Evolutionary conservation across 2,797 vertebrate genomes (phyloP), one percentile per base, ranked within the genome.

Genomic region (Calcarius lapponicus): DNA sequence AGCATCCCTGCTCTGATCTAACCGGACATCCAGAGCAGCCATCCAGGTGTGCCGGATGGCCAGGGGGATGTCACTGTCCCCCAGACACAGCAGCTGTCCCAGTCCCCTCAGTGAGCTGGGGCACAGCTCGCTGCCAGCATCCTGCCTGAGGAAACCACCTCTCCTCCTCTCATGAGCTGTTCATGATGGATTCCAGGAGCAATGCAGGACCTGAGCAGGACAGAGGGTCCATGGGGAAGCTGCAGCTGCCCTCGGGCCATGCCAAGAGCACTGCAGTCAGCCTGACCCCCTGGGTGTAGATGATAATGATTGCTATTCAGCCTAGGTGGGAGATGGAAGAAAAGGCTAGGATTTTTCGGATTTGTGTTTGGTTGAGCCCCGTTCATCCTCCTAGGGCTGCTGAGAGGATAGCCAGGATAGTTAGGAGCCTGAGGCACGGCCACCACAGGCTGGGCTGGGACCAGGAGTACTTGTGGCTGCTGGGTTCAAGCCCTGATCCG

Each of bases 121-220:
- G 26, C 34, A 57, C 86, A 70, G n/a, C 65, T 69, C 3, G 0
- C 36, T 61, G 60, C 45, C 47, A 0, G 57, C 58, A 84, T 88
- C 88, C 95, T 95, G 92, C 69, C 72, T 66, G 65, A 0, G 2
- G 86, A 90, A 93, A 56, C 19, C 2, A 2, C 40, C 60, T 57
- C 89, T 69, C 84, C 58, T 48, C 73, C 45, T 38, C 43, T 60
- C 45, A 1, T 6, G 1, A 32, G 38, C 88, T 43, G 50, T 0
- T 75, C 10, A 3, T 0, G 0, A 43, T 9, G 66, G 73, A 83
- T 29, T 22, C 24, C 0, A 0, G 62, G 45, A 72, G 34, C 29
- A 75, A 72, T 81, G 36, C 21, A 2, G 0, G 40, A 19, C 42
- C 34, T 1, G 1, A 11, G 31, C 17, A 60, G 58, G 62, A 32